Evolutionary conservation across 2,888 invertebrate genomes (phyloP), one percentile per base, ranked within the genome.

Genomic region (Volucella inanis): DNA sequence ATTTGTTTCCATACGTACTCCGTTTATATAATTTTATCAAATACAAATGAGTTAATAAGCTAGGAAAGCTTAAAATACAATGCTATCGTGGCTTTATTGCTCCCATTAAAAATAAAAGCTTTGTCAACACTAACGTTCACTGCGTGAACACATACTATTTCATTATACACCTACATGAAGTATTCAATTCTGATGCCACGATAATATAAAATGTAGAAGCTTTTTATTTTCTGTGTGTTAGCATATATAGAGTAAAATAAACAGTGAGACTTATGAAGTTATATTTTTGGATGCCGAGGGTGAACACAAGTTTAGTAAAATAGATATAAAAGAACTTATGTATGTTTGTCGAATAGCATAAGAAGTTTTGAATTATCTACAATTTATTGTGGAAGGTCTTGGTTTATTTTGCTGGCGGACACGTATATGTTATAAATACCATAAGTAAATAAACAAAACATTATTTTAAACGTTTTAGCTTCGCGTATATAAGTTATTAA

Each of bases 311-410:
- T 62, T 75, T 75, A 70, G 68, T 68, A 81, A 64, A 39, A 50
- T 49, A 70, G 68, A 68, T 70, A 61, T 54, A 67, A 67, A 49
- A 45, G 15, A 54, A 38, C 67, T 38, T 31, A 31, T 31, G 31
- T 31, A 31, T 31, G 31, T 31, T 6, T 31, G 31, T 31, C 31
- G 6, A 31, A 31, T 31, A 31, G 31, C 31, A 31, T 31, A 31
- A 31, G 67, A 78, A 78, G 55, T 62, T 78, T 68, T 57, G 68
- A 85, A 75, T 57, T 76, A 80, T 80, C 67, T 43, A 39, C 76
- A 81, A 67, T 62, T 47, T 71, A 76, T 85, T 85, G 85, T 68
- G 85, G 85, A 81, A 85, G 85, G 85, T 81, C 85, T 85, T 81
- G 85, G 85, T 80, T 76, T 81, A 71, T 65, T 74, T 76, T 47